phyloP scores from a whole-genome alignment of 2,113 vertebrate species.

The Paedocypris sp. region DNA sequence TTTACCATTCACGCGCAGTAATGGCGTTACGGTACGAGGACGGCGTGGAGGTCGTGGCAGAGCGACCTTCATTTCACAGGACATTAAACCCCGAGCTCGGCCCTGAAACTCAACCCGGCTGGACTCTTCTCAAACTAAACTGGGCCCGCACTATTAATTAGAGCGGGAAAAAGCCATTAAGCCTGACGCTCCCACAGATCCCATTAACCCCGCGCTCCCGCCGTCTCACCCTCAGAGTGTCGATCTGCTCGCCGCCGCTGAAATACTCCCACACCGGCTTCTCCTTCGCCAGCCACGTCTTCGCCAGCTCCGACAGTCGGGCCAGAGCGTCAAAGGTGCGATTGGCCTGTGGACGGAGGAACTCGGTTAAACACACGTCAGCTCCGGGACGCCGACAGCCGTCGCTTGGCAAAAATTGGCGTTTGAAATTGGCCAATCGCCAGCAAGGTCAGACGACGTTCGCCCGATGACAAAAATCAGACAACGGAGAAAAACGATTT shows the following conservation, averaged over 20 bases:
- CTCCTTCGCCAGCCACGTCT: constrained; percentile 75
- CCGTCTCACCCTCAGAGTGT: constrained; percentile 74
- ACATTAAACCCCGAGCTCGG: neutral
- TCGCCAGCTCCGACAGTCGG: constrained; percentile 70
- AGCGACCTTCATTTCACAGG: neutral
- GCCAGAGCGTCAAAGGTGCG: constrained; percentile 80
- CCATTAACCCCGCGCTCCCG: too few relatives aligned
- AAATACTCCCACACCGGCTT: constrained; percentile 76
- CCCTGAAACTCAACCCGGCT: too few relatives aligned
- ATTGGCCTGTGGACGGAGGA: constrained; percentile 71
- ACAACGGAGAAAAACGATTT: too few relatives aligned
- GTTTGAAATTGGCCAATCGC: neutral
- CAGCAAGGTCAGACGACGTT: too few relatives aligned
- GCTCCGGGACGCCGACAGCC: too few relatives aligned
- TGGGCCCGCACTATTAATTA: too few relatives aligned
- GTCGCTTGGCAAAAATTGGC: neutral
- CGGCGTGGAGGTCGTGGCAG: neutral
- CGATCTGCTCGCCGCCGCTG: constrained; percentile 74
- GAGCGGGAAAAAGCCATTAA: too few relatives aligned
- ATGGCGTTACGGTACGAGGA: too few relatives aligned
- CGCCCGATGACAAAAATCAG: too few relatives aligned
- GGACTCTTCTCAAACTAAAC: neutral
- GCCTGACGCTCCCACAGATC: too few relatives aligned
- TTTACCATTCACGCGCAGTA: neutral
- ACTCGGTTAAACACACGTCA: neutral